A percentile compares a stretch with the other conserved stretches of the same genome.
Conservation (phyloP, 2,797 vertebrate species). For the Amblyopsis hoosieri region DNA sequence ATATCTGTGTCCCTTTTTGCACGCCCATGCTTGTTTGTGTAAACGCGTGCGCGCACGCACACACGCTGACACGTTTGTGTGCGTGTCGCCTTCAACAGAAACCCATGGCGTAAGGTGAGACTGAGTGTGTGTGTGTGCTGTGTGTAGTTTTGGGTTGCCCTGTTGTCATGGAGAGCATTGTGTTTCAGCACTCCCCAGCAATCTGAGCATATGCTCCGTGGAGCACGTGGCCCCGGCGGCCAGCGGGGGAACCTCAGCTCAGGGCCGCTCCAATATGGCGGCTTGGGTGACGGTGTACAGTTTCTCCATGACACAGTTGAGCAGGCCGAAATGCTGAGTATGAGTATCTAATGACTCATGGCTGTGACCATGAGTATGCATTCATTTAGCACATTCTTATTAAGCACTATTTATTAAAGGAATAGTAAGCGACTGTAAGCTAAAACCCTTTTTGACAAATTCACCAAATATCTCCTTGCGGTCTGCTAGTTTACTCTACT, state of each 20-base stretch:
- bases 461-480: too few species aligned
- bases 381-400: background rate
- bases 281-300: constrained; percentile 56
- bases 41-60: constrained; percentile 3
- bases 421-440: too few species aligned
- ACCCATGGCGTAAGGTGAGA: constrained; percentile 44
- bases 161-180: constrained; percentile 53
- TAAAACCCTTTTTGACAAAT: too few species aligned
- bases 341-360: constrained; percentile 34
- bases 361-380: constrained; percentile 42
- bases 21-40: background rate
- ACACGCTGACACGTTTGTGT: constrained; percentile 18
- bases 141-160: constrained; percentile 58
- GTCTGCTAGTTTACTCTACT: too few species aligned
- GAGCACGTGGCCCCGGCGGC: constrained; percentile 41
- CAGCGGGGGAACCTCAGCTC: constrained; percentile 45
- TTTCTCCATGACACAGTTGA: constrained; percentile 48
- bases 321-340: background rate
- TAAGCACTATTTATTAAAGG: background rate
- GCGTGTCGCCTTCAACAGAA: constrained; percentile 38
- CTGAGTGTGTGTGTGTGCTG: constrained; percentile 37
- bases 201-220: constrained; percentile 38
- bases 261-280: constrained; percentile 33
- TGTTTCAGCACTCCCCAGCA: constrained; percentile 57
- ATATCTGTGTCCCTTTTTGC: background rate